Base-by-base conservation (phyloP, 2,113 vertebrate species). In the Micromys minutus region DNA sequence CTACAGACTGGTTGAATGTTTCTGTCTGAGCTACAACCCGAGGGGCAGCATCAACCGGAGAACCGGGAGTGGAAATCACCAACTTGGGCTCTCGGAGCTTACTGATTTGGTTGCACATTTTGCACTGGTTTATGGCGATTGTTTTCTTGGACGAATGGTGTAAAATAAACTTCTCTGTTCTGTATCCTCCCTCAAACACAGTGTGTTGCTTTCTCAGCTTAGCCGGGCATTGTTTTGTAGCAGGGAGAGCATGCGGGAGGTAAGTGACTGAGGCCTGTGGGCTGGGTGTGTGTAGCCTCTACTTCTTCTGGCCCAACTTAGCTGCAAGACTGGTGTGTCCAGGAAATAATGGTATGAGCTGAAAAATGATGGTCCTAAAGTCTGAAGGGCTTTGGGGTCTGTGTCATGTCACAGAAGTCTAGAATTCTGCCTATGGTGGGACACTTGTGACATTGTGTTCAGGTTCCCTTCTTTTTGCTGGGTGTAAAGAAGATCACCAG, bases 81-180 rank as follows among this genome's bases (percentile, higher is more conserved):
- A 74, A 50, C 96, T 72, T 88, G 95, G 29, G 5, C 96, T 98
- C 96, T 96, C 88, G 75, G 92, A 95, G 5, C 29, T 96, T 96
- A 95, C 29, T 91, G 74, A 98, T 97, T 93, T 65, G 86, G 95
- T 97, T 98, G 97, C 98, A 98, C 98, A 98, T 98, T 97, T 85
- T 94, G 95, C 98, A 96, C 91, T 97, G 29, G 97, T 98, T 98
- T 96, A 97, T 97, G 95, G 17, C 1, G 11, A 97, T 98, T 91
- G 63, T 97, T 98, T 98, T 97, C 93, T 96, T 95, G 91, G 88
- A 91, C 61, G 75, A 95, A 96, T 96, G 86, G 85, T 97, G 88
- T 97, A 97, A 97, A 98, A 96, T 95, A 90, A 96, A 83, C 91
- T 92, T 96, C 97, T 94, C 55, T 93, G 79, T 88, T 94, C 86